Evolutionary conservation across 2,113 vertebrate genomes (phyloP), one percentile per base, ranked within the genome.

Genomic region (Microcebus tavaratra): DNA sequence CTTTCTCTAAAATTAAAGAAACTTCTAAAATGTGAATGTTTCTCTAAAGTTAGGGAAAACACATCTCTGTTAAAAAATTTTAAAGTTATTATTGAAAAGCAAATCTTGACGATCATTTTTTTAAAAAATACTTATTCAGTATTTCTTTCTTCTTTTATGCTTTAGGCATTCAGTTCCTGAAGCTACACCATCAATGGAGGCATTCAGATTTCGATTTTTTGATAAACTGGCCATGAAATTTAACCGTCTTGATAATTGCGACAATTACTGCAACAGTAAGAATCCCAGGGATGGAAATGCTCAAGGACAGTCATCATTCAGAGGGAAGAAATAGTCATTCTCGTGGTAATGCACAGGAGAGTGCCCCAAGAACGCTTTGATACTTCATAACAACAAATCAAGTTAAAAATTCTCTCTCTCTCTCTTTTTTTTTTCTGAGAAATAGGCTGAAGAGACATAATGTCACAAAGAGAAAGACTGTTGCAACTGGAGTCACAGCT

Each of bases 401-500:
- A 61, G 18, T 57, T 6, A n/a, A 17, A 90, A 88, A 34, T 13
- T 80, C 31, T 29, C 45, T 39, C 57, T 15, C 4, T 78, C 5
- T 27, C 45, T 39, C 65, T 27, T 55, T 55, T 57, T 21, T 57
- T 57, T 2, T 21, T 2, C 6, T 53, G 9, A 25, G 18, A 36
- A 23, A 67, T 3, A 39, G 4, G 0, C 20, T 1, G 0, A 39
- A 15, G 9, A 59, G 11, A 39, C 9, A 59, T 2, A 27, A 18
- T 18, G 2, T 17, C 11, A 6, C 3, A n/a, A 27, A 48, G 57
- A 1, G 2, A n/a, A 50, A 34, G 2, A 5, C 2, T 4, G 53
- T 39, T 36, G 23, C 36, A 48, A 3, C 29, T 12, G 10, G 6
- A 2, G 1, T 21, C 10, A 0, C 0, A 8, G 34, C 5, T 15